Percentiles rank a stretch among this genome's conserved stretches.
Conservation (phyloP, 2,888 invertebrate genomes). For the Patella caerulea region DNA sequence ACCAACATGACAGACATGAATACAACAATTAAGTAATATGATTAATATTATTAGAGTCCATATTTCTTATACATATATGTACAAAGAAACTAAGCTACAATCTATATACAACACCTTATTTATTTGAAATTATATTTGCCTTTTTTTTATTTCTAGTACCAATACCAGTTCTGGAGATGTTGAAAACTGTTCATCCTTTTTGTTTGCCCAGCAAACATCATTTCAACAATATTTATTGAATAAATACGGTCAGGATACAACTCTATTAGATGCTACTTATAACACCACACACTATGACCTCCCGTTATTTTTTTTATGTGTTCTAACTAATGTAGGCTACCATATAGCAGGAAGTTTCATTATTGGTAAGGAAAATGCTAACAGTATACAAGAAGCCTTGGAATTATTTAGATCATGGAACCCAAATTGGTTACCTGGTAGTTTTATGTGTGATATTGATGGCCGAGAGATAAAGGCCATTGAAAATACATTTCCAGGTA, state of each 20-base stretch:
- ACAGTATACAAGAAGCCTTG: neutral
- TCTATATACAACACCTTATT: too few relatives aligned
- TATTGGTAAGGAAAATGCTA: neutral
- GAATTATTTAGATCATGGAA: neutral
- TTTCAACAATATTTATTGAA: slow-evolving; percentile 28
- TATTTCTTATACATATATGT: too few relatives aligned
- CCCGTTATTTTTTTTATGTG: slow-evolving; percentile 33
- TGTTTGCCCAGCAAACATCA: slow-evolving; percentile 27
- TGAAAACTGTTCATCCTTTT: neutral
- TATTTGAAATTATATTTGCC: neutral
- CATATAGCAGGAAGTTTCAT: slow-evolving; percentile 30
- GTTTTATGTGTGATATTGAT: neutral
- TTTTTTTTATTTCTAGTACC: neutral
- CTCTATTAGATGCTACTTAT: slow-evolving; percentile 36
- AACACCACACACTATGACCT: slow-evolving; percentile 33
- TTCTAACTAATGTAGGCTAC: slow-evolving; percentile 34
- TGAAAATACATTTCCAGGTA: neutral
- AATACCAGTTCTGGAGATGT: neutral
- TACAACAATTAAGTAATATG: too few relatives aligned
- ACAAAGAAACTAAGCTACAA: too few relatives aligned
- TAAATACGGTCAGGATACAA: slow-evolving; percentile 32
- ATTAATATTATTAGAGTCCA: too few relatives aligned
- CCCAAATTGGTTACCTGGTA: neutral
- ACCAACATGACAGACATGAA: too few relatives aligned
- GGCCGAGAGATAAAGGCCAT: neutral